Percentiles rank a stretch among this genome's conserved stretches.
These are phyloP conservation scores for Gulo gulo DNA, from an alignment of 2,113 vertebrate genomes.

Conservation along the genomic window DNA sequence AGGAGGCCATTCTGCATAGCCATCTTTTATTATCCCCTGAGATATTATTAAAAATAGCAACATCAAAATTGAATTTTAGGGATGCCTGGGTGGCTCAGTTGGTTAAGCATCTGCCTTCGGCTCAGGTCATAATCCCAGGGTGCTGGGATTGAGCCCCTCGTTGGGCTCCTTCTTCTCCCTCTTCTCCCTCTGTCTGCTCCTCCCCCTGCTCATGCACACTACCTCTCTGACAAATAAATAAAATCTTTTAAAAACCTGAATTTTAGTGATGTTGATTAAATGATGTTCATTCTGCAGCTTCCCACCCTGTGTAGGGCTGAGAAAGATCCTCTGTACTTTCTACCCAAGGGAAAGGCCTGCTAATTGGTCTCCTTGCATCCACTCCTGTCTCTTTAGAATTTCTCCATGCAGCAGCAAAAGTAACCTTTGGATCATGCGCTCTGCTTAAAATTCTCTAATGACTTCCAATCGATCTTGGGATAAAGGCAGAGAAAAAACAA, in stretches of 20 bases:
- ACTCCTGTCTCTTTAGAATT: not conserved
- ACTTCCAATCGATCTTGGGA: not conserved
- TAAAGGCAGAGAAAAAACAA: not conserved
- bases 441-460: not conserved
- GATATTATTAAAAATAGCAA: not conserved
- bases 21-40: not conserved
- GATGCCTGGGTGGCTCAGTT: not conserved
- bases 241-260: not conserved
- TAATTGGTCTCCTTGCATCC: not conserved
- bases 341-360: not conserved
- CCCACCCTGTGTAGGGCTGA: not conserved
- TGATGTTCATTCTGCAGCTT: not conserved
- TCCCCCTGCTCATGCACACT: no score
- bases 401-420: not conserved
- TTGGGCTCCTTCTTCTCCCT: no score
- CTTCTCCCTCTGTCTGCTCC: no score
- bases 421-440: not conserved
- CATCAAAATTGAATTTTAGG: not conserved
- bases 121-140: no score
- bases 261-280: not conserved
- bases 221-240: no score
- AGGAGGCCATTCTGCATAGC: not conserved
- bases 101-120: no score
- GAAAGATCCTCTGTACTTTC: not conserved
- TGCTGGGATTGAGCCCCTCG: no score